A percentile compares a stretch with the other conserved stretches of the same genome.
These are phyloP conservation scores for Aselliscus stoliczkanus DNA, from an alignment of 2,797 vertebrate genomes.

Conservation along the genomic window DNA sequence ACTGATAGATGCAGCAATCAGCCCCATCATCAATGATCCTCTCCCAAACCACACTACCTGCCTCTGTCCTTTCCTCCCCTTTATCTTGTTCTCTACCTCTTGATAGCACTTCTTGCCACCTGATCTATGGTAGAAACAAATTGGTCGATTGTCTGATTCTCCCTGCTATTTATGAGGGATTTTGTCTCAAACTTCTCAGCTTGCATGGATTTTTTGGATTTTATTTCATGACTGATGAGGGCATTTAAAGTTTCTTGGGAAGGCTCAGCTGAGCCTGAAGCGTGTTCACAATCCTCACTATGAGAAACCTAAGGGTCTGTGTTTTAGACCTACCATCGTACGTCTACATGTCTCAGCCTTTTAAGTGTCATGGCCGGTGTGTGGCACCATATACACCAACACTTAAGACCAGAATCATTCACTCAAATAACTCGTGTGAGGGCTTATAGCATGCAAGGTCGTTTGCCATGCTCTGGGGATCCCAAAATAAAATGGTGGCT, in stretches of 20 bases:
- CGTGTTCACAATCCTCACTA: neutral
- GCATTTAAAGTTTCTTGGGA: neutral
- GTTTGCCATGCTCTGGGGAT: neutral
- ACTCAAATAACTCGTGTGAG: neutral
- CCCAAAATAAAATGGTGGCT: neutral
- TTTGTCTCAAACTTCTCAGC: neutral
- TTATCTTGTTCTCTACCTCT: neutral
- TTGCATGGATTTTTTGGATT: neutral
- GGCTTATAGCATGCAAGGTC: neutral
- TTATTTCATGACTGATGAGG: neutral
- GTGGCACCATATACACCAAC: neutral
- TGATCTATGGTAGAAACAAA: neutral
- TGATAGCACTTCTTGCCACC: neutral
- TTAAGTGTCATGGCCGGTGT: fast-evolving
- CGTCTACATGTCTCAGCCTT: neutral
- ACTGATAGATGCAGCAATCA: neutral
- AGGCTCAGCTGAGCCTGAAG: neutral
- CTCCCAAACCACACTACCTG: neutral
- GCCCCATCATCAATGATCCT: fast-evolving
- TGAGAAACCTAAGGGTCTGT: neutral
- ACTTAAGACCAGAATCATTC: neutral
- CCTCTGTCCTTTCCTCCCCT: neutral
- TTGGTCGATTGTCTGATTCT: neutral
- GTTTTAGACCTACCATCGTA: neutral
- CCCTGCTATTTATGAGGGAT: neutral